Base-by-base conservation (phyloP, 2,797 vertebrate species). In the Tarsius wallacei region DNA sequence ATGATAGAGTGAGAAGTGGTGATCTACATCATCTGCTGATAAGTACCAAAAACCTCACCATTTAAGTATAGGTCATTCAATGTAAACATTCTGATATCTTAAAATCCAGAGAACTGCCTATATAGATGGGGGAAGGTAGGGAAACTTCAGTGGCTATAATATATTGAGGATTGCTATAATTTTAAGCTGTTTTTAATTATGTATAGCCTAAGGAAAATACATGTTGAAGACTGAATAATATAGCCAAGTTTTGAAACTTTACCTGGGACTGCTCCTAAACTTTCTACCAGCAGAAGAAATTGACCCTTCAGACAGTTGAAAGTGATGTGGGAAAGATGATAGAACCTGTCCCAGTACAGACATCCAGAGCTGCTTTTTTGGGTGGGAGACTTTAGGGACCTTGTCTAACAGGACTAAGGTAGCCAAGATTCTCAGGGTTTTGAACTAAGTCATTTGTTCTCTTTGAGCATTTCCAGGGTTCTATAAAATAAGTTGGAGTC, bases 251-350 rank as follows among this genome's bases (percentile, higher is more conserved):
- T 71, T 82, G 64, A n/a, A 53, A 66, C 16, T 90, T 91, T 49
- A 42, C 83, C 12, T 74, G 47, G 33, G 24, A 8, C 57, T 26
- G 10, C 11, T n/a, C 66, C 59, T 94, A 77, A 61, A 68, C 22
- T 68, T 5, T 70, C 26, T 11, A 61, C 15, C 26, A 19, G 10
- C 22, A 51, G 47, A 81, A 95, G 7, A 14, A 90, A 88, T 76
- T 74, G 84, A 59, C 74, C 33, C 36, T 94, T 93, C 63, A 94
- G 61, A 78, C 12, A 85, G 33, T 77, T 97, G 82, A 91, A 77
- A 92, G 6, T 73, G 49, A 28, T 86, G 2, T 81, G n/a, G 22
- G 36, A 13, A 93, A 89, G 21, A 81, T 42, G 61, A 17, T 76
- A 93, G 73, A 93, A 83, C 6, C 1, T 87, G 51, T 21, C 28